Evolutionary conservation across 1,140 invertebrate species (phyloP).

Genomic region (Heliothis subflexa): DNA sequence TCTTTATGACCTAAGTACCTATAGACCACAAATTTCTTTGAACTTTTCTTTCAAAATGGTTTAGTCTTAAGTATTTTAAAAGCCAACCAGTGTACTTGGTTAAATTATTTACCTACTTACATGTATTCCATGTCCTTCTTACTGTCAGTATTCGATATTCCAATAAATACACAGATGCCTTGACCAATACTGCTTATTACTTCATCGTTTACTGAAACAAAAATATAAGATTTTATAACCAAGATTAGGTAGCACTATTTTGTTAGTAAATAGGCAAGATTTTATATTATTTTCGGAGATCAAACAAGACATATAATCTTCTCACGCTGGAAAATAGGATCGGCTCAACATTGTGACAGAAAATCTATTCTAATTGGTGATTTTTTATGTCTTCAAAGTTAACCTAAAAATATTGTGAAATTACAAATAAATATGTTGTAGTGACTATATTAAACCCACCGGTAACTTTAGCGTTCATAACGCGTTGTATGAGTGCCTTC

Average conservation of each 20-base stretch:
- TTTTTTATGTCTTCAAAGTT: neutral
- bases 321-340: too few species aligned
- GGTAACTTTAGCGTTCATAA: conserved; percentile 90
- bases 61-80: neutral
- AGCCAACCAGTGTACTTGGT: too few species aligned
- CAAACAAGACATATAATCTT: too few species aligned
- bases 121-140: conserved; percentile 94
- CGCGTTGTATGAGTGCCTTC: conserved; percentile 92
- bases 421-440: too few species aligned
- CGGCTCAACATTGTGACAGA: neutral
- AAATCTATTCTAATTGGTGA: neutral
- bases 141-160: conserved; percentile 93
- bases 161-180: conserved; percentile 95
- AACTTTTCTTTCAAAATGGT: too few species aligned
- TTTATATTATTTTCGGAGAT: too few species aligned
- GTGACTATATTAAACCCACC: conserved; percentile 82
- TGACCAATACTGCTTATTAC: conserved; percentile 93
- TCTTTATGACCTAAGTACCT: too few species aligned
- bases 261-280: too few species aligned
- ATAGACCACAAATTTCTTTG: too few species aligned
- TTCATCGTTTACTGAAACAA: conserved; percentile 91
- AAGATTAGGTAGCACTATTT: too few species aligned
- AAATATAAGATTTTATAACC: conserved; percentile 8
- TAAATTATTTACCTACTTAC: conserved; percentile 86
- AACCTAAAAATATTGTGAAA: conserved; percentile 1